A percentile compares a stretch with the other conserved stretches of the same genome.
Evolutionary conservation across 2,113 vertebrate genomes (phyloP).

Genomic region (Rhynchomys soricoides): DNA sequence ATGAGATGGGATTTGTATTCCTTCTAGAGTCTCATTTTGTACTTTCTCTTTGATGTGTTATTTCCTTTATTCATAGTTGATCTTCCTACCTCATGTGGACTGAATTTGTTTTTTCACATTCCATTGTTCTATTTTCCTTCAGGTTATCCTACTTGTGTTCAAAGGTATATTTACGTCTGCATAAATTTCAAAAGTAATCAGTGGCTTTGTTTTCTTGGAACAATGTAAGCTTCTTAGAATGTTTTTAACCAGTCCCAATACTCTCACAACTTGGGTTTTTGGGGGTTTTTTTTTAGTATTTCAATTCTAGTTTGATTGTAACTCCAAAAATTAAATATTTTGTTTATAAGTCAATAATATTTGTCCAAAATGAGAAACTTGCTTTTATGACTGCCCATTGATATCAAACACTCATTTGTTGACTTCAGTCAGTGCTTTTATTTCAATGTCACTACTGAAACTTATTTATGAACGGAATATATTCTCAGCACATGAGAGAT

Average conservation of each 20-base stretch:
- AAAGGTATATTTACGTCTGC: slow-evolving; percentile 3
- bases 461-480: not conserved
- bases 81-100: not conserved
- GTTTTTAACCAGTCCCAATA: not conserved
- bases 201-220: not conserved
- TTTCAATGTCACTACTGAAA: not conserved
- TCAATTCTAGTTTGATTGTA: slow-evolving; percentile 27
- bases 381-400: not conserved
- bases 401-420: not conserved
- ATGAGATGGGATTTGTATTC: not conserved
- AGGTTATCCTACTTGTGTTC: not conserved
- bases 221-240: not conserved
- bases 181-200: not conserved
- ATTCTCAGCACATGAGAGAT: not conserved
- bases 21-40: slow-evolving; percentile 7
- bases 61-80: not conserved
- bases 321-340: not conserved
- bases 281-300: not conserved
- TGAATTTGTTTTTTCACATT: not conserved
- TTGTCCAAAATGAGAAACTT: not conserved
- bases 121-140: not conserved
- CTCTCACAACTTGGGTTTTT: not conserved
- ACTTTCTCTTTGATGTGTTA: not conserved
- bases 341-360: not conserved
- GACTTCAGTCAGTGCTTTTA: not conserved